Percentiles rank a stretch among this genome's conserved stretches.
Evolutionary conservation across 92 coral and sea anemone genomes (phyloP).

Genomic region (Montipora capitata): DNA sequence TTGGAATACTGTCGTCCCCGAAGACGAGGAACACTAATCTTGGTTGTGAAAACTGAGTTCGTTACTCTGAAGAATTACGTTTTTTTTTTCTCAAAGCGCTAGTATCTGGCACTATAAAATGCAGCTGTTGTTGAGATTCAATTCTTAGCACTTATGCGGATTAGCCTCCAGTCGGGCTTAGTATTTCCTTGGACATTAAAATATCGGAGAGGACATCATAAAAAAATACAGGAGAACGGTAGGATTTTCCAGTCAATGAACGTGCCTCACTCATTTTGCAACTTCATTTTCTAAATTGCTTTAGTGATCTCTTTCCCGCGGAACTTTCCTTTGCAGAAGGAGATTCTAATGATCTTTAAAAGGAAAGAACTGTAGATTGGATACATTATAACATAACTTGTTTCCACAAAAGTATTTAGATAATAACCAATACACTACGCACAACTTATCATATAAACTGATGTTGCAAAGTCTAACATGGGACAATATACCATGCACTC

Average conservation of each 20-base stretch:
- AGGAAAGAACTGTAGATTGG: slow-evolving; percentile 7
- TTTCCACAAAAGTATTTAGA: slow-evolving; percentile 7
- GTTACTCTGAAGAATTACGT: not conserved
- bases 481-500: slow-evolving; percentile 1
- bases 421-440: not conserved
- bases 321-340: not conserved
- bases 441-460: not conserved
- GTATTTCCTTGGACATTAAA: not conserved
- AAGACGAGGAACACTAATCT: not conserved
- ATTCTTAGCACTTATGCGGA: no score
- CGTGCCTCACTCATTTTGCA: slow-evolving; percentile 1
- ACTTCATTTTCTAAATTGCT: not conserved
- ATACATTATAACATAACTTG: not conserved
- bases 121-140: not conserved
- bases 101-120: not conserved
- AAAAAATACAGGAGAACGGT: not conserved
- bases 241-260: not conserved
- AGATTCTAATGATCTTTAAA: not conserved
- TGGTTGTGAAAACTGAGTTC: slow-evolving; percentile 10
- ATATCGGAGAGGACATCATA: not conserved
- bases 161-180: not conserved
- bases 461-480: not conserved
- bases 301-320: not conserved
- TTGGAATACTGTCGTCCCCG: slow-evolving; percentile 5
- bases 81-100: not conserved